Conservation (phyloP, 2,113 vertebrate genomes). For the Myrmophylax atrothorax region DNA sequence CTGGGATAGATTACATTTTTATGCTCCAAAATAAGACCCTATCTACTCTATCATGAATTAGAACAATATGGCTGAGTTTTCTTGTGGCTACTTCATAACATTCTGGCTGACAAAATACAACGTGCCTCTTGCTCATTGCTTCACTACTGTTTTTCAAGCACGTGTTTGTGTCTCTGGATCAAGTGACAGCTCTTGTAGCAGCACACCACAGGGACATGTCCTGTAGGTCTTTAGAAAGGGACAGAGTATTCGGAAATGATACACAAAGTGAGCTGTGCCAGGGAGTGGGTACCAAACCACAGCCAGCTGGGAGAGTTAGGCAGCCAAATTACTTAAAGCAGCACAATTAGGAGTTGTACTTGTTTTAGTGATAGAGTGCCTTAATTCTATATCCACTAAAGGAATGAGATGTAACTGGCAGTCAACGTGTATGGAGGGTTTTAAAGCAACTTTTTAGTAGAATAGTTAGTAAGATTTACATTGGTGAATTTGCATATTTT, state of each 20-base stretch:
- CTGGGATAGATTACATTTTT: background rate
- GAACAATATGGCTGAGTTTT: conserved; percentile 27
- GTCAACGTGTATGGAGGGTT: background rate
- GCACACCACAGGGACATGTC: accelerated
- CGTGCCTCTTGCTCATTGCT: background rate
- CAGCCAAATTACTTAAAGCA: background rate
- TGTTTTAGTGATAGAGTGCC: background rate
- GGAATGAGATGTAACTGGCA: background rate
- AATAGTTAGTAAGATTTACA: background rate
- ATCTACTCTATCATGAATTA: conserved; percentile 19
- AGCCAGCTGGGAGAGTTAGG: background rate
- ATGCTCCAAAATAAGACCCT: conserved; percentile 9
- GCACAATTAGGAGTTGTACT: background rate
- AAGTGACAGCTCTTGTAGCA: background rate
- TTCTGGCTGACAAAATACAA: conserved; percentile 22
- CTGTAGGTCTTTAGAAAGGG: background rate
- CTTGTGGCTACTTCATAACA: conserved; percentile 41
- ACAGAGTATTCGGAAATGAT: accelerated
- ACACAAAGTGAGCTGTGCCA: background rate
- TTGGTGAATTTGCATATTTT: background rate
- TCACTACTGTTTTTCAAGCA: conserved; percentile 28
- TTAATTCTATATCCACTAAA: background rate
- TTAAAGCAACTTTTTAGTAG: background rate
- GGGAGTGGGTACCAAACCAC: background rate
- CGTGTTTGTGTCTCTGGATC: background rate